A percentile compares a stretch with the other conserved stretches of the same genome.
These are phyloP conservation scores for Sebastes matsubarae DNA, from an alignment of 2,797 vertebrate genomes.

Conservation along the genomic window DNA sequence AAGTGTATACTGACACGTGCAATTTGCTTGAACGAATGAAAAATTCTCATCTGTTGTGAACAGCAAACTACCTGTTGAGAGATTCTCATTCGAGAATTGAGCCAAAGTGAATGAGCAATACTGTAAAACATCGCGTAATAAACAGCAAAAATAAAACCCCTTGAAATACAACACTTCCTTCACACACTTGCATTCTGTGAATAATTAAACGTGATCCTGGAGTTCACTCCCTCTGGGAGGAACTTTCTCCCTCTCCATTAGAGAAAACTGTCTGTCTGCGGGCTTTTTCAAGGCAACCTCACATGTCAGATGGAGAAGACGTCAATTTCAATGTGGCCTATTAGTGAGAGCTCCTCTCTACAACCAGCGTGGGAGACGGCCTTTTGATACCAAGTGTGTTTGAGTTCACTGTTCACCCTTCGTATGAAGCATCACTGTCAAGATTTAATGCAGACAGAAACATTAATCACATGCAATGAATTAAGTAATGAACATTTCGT, in stretches of 20 bases:
- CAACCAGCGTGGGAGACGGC: constrained; percentile 14
- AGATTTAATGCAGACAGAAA: constrained; percentile 30
- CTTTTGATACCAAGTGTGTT: constrained; percentile 40
- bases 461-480: background rate
- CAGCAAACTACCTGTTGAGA: background rate
- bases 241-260: constrained; percentile 2
- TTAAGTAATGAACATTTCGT: background rate
- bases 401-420: constrained; percentile 15
- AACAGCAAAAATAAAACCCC: background rate
- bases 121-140: background rate
- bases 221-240: constrained; percentile 20
- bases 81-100: background rate
- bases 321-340: constrained; percentile 3
- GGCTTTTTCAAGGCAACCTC: constrained; percentile 26
- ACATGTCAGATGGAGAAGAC: constrained; percentile 35
- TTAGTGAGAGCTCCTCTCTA: constrained; percentile 9
- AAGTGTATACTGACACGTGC: too few relatives aligned
- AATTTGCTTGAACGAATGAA: background rate
- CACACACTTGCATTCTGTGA: constrained; percentile 25
- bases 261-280: constrained; percentile 21
- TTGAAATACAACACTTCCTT: background rate
- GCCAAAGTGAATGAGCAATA: background rate
- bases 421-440: constrained; percentile 8
- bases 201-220: constrained; percentile 35
- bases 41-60: background rate